Conservation (phyloP, 2,888 invertebrate species). For the Yponomeuta cagnagella region DNA sequence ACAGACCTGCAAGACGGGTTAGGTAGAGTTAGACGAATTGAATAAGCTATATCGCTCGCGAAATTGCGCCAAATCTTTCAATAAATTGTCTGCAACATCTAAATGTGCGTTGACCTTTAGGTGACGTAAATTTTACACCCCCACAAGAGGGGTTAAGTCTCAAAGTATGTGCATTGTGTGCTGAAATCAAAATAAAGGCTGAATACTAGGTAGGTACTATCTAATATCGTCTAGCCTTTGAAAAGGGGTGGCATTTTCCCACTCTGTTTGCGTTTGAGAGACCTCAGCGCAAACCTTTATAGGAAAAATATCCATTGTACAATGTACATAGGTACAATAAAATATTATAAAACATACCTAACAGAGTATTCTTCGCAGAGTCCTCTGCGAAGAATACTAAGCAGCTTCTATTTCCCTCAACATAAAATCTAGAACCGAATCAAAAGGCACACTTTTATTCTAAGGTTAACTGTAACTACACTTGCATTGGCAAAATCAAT, state of each 20-base stretch:
- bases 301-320: no score
- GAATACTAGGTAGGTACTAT: background rate
- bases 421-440: no score
- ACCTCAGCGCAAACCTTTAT: no score
- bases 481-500: background rate
- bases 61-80: background rate
- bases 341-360: no score
- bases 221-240: background rate
- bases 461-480: background rate
- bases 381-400: no score
- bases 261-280: no score
- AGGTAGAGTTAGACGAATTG: no score
- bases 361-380: no score
- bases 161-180: conserved; percentile 10
- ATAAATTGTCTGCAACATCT: background rate
- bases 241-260: background rate
- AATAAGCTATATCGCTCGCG: no score
- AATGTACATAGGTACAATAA: no score
- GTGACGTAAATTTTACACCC: background rate
- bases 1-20: no score
- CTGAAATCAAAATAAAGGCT: conserved; percentile 13
- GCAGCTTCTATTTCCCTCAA: no score
- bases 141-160: conserved; percentile 10
- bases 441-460: background rate
- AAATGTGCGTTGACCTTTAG: background rate